Conservation (phyloP, 2,888 invertebrate genomes). For the Laothoe populi region DNA sequence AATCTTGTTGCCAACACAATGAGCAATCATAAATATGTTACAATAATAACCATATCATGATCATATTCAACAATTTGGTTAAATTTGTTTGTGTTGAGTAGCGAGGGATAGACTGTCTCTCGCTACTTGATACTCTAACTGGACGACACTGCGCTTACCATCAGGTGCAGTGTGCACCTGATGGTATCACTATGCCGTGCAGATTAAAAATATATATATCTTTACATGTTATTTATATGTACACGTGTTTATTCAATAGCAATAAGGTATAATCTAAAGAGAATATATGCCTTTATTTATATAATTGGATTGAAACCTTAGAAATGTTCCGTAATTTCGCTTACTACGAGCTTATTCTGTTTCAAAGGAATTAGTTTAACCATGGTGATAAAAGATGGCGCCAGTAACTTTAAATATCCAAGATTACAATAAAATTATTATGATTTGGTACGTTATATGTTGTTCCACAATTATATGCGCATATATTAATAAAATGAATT, state of each 20-base stretch:
- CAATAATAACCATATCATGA: background rate
- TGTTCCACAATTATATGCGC: background rate
- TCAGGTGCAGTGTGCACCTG: no score
- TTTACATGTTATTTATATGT: background rate
- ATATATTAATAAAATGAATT: background rate
- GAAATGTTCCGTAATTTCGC: slow-evolving; percentile 33
- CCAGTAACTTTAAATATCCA: slow-evolving; percentile 9
- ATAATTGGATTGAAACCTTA: slow-evolving; percentile 54
- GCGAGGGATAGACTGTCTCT: no score
- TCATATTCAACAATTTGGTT: background rate
- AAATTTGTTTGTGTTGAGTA: no score
- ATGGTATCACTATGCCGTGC: no score
- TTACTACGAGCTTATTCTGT: slow-evolving; percentile 19
- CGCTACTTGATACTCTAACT: no score
- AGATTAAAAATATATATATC: no score
- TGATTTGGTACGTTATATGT: background rate
- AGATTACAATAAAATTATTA: background rate
- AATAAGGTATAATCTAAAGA: background rate
- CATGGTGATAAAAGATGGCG: slow-evolving; percentile 33
- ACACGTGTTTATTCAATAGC: background rate
- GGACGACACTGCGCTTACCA: no score
- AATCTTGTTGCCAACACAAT: no score
- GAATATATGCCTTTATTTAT: slow-evolving; percentile 35
- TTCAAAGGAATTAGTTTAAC: background rate
- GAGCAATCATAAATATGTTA: background rate